Conservation (phyloP, 2,113 vertebrate genomes). For the Stegostoma tigrinum region DNA sequence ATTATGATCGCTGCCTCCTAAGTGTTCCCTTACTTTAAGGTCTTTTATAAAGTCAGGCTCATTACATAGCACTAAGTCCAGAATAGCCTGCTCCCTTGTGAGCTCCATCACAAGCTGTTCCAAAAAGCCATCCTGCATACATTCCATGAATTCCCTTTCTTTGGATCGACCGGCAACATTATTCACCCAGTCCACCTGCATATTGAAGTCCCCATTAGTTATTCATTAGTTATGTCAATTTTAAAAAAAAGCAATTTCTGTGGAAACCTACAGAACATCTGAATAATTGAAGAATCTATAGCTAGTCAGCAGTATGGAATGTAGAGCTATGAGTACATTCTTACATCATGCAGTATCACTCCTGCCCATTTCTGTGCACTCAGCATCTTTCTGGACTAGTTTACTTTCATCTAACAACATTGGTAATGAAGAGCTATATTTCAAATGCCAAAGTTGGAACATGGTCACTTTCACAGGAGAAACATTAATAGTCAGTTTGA, state of each 20-base stretch:
- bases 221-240: neutral
- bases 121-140: too few species aligned
- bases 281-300: neutral
- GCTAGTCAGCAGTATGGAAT: neutral
- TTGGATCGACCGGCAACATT: too few species aligned
- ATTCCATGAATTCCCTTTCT: too few species aligned
- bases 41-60: too few species aligned
- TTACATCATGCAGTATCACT: neutral
- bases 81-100: too few species aligned
- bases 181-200: too few species aligned
- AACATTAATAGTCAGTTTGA: neutral
- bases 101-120: too few species aligned
- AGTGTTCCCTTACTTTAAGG: too few species aligned
- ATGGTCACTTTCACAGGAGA: neutral
- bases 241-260: neutral
- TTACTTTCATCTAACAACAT: neutral
- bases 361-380: neutral
- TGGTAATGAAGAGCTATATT: neutral
- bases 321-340: neutral
- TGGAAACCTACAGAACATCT: neutral
- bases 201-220: too few species aligned
- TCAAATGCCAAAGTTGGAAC: neutral
- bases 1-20: too few species aligned
- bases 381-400: neutral
- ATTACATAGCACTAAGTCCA: too few species aligned